These are phyloP conservation scores for Miniopterus natalensis DNA, from an alignment of 2,113 vertebrate genomes.

Conservation along the genomic window DNA sequence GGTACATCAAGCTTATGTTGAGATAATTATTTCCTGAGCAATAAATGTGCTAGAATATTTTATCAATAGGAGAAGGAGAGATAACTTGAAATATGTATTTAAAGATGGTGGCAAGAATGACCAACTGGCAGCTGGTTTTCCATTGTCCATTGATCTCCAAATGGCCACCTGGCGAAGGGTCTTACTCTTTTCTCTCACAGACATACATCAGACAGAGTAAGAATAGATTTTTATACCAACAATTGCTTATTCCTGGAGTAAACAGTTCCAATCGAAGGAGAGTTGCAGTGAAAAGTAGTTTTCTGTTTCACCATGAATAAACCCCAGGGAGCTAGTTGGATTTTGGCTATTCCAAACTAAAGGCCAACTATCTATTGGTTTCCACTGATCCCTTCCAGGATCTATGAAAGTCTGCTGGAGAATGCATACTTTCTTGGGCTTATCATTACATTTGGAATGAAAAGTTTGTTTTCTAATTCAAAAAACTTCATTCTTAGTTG, in stretches of 20 bases:
- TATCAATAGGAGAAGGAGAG: conserved; percentile 60
- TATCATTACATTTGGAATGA: background rate
- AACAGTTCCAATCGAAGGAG: conserved; percentile 52
- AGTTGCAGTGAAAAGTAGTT: background rate
- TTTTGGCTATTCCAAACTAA: conserved; percentile 50
- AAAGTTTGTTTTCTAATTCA: conserved; percentile 31
- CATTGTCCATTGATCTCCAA: conserved; percentile 66
- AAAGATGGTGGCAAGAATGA: conserved; percentile 31
- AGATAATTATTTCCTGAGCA: conserved; percentile 62
- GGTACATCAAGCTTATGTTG: conserved; percentile 58
- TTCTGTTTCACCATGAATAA: conserved; percentile 50
- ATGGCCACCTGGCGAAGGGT: conserved; percentile 46
- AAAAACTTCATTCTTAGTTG: conserved; percentile 14
- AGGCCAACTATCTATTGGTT: conserved; percentile 45
- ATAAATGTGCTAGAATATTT: conserved; percentile 75
- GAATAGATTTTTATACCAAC: conserved; percentile 41
- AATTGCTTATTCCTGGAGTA: conserved; percentile 45
- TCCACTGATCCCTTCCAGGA: background rate
- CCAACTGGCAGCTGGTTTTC: conserved; percentile 37
- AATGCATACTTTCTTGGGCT: conserved; percentile 41
- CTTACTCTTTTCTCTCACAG: conserved; percentile 19
- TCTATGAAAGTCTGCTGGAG: background rate
- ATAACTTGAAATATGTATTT: conserved; percentile 66
- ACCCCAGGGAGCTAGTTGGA: background rate
- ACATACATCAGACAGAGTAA: conserved; percentile 28